Percentiles rank a stretch among this genome's conserved stretches.
Conservation (phyloP, 2,888 invertebrate species). For the Habroteleia sp. region DNA sequence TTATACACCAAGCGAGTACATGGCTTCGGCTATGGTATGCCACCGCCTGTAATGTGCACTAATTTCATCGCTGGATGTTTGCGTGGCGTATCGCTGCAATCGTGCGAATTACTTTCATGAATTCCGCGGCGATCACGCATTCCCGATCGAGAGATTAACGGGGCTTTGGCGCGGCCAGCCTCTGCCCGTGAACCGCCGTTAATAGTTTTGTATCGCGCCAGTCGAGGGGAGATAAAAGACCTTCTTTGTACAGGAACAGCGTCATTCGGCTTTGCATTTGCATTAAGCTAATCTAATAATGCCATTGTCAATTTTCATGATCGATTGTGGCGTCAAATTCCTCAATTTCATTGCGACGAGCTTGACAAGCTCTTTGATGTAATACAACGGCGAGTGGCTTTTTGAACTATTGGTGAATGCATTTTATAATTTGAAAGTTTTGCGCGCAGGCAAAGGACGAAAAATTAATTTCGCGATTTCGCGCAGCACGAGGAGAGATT, state of each 20-base stretch:
- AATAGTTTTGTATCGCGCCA: constrained; percentile 44
- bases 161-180: constrained; percentile 27
- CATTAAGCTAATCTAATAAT: constrained; percentile 52
- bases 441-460: too few relatives aligned
- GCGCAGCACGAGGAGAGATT: too few relatives aligned
- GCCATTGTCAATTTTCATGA: constrained; percentile 45
- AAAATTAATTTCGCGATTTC: too few relatives aligned
- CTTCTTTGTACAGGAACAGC: constrained; percentile 31
- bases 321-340: constrained; percentile 20
- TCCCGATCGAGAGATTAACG: constrained; percentile 58
- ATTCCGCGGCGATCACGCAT: constrained; percentile 56
- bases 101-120: constrained; percentile 58
- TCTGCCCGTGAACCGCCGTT: constrained; percentile 19
- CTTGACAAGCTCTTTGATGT: background rate
- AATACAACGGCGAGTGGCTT: too few relatives aligned
- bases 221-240: constrained; percentile 46
- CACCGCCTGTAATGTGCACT: constrained; percentile 32
- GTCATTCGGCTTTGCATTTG: constrained; percentile 23
- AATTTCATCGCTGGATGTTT: constrained; percentile 42
- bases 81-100: constrained; percentile 50
- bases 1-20: constrained; percentile 6
- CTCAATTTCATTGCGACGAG: constrained; percentile 23
- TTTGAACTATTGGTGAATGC: too few relatives aligned
- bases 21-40: constrained; percentile 20
- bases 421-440: too few relatives aligned